phyloP scores from a whole-genome alignment of 2,888 invertebrate species.

The Pterostichus niger region DNA sequence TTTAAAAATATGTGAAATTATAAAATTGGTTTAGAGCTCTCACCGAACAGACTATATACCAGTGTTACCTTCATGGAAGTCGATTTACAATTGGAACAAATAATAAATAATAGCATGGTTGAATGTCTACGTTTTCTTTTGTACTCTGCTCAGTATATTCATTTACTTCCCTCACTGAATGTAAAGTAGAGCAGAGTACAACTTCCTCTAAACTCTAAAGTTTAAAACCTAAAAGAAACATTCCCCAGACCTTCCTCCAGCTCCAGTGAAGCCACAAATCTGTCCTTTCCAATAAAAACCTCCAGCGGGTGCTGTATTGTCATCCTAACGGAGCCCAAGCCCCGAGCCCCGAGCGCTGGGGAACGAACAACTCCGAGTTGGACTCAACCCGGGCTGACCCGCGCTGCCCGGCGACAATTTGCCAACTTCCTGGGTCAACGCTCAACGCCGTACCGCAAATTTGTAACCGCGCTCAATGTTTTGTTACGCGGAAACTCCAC shows the following conservation, averaged over 20 bases:
- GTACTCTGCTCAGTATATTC: too few relatives aligned
- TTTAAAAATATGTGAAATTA: too few relatives aligned
- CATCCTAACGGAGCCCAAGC: constrained; percentile 8
- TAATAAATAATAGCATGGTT: too few relatives aligned
- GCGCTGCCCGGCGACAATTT: constrained; percentile 30
- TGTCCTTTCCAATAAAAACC: constrained; percentile 46
- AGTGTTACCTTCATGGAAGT: too few relatives aligned
- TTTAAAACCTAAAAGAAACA: constrained; percentile 36
- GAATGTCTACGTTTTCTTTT: too few relatives aligned
- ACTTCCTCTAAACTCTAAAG: constrained; percentile 1
- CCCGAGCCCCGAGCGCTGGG: not conserved
- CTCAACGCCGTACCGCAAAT: constrained; percentile 17
- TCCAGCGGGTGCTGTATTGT: constrained; percentile 46
- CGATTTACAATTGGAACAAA: too few relatives aligned
- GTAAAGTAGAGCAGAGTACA: not conserved
- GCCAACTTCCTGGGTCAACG: constrained; percentile 49
- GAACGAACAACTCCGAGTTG: not conserved
- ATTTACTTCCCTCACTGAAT: not conserved
- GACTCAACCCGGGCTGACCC: not conserved
- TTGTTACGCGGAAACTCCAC: not conserved
- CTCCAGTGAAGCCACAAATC: constrained; percentile 8
- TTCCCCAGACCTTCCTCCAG: not conserved
- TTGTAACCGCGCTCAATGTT: constrained; percentile 9
- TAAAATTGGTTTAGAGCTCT: too few relatives aligned
- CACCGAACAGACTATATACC: too few relatives aligned